phyloP scores from a whole-genome alignment of 2,888 invertebrate genomes.

The Sabatieria punctata region DNA sequence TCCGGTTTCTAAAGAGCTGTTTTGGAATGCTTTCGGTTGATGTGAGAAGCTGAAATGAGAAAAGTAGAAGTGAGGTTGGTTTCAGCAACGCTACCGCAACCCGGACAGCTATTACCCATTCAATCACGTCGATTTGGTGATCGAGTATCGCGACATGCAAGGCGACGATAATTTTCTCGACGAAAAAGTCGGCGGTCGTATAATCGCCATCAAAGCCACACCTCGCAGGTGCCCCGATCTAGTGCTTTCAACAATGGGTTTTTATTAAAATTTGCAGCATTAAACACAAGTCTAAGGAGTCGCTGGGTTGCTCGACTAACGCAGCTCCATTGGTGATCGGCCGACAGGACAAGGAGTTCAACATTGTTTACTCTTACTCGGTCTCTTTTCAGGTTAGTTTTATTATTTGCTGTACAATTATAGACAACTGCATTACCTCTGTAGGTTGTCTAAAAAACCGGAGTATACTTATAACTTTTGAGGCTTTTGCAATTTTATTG shows the following conservation, averaged over 20 bases:
- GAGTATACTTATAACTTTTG: too few relatives aligned
- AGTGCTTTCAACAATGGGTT: neutral
- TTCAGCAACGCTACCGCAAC: constrained; percentile 25
- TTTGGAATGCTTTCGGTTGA: too few relatives aligned
- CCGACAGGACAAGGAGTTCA: constrained; percentile 32
- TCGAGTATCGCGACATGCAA: constrained; percentile 69
- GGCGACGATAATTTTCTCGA: constrained; percentile 50
- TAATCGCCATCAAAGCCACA: constrained; percentile 44
- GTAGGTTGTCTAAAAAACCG: too few relatives aligned
- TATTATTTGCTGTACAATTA: too few relatives aligned
- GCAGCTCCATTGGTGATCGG: constrained; percentile 54
- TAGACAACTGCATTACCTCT: too few relatives aligned
- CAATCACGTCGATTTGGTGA: constrained; percentile 83
- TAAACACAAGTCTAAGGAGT: constrained; percentile 33
- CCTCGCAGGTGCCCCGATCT: constrained; percentile 34
- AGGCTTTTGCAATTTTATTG: too few relatives aligned
- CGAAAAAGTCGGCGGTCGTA: constrained; percentile 68
- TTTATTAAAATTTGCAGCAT: constrained; percentile 36
- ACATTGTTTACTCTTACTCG: constrained; percentile 69
- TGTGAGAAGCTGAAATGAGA: neutral
- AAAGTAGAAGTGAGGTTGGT: too few relatives aligned
- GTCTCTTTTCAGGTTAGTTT: constrained; percentile 52
- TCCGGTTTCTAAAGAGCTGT: too few relatives aligned
- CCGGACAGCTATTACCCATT: constrained; percentile 70
- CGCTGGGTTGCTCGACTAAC: constrained; percentile 28